These are phyloP conservation scores for Hippopotamyrus pictus DNA, from an alignment of 2,797 vertebrate species.

Conservation along the genomic window DNA sequence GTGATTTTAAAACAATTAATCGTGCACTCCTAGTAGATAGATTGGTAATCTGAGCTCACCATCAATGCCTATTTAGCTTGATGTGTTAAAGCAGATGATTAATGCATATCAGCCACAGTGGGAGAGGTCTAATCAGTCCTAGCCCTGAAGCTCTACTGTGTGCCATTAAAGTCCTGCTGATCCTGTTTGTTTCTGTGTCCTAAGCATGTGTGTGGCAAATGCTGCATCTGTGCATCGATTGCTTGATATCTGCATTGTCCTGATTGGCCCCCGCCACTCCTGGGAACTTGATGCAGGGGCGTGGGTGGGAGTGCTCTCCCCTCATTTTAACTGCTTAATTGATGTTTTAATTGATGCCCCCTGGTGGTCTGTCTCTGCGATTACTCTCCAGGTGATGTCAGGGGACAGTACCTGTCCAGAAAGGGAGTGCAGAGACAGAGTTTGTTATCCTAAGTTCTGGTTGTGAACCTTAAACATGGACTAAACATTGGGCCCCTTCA, in stretches of 20 bases:
- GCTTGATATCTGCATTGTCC: background rate
- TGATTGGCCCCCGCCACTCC: background rate
- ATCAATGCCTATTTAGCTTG: background rate
- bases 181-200: background rate
- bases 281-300: background rate
- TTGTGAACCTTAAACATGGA: background rate
- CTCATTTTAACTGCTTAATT: background rate
- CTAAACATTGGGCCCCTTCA: background rate
- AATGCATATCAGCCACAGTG: background rate
- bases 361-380: background rate
- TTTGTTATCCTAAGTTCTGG: background rate
- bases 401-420: background rate
- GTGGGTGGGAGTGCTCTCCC: background rate
- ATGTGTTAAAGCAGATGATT: background rate
- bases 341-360: background rate
- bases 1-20: background rate
- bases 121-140: background rate
- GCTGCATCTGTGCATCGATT: background rate
- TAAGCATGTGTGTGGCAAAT: background rate
- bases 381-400: background rate
- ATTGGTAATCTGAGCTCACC: background rate
- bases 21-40: background rate
- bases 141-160: background rate
- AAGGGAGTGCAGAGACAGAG: background rate
- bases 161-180: background rate